Evolutionary conservation across 1,140 invertebrate species (phyloP), one percentile per base, ranked within the genome.

Genomic region (Teleopsis dalmanni): DNA sequence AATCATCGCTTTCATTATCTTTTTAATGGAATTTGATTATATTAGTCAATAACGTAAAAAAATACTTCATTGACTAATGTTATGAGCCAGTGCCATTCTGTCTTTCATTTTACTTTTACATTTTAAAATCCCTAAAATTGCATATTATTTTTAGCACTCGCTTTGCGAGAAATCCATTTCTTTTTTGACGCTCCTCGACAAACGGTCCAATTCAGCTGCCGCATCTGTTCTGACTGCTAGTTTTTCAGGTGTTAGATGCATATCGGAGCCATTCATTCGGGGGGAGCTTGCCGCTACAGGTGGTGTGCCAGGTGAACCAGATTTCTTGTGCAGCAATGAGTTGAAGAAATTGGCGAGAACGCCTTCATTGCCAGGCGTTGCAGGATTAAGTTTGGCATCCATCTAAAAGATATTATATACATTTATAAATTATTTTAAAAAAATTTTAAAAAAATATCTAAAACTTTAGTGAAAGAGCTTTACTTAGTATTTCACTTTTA

Each of bases 311-410:
- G 81, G 77, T 40, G 71, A 73, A 14, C 83, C 85, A n/a, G 84
- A 82, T 72, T 93, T 94, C 78, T 97, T 96, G 72, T 87, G 88
- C 56, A 98, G 79, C 58, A 98, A 74, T 53, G 92, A 96, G 77
- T 97, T 98, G 77, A 98, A 98, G 78, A 98, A 98, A 73, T 92
- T 97, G 7, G 94, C 94, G 52, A 98, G 73, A 33, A 98, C 93
- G 45, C 94, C 91, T 77, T 98, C 95, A 47, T 88, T 88, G 43
- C 83, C 82, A 4, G 85, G 80, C 31, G 82, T 78, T 49, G 78
- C 76, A 16, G 75, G 71, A 45, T 77, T 77, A 50, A 81, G 77
- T 51, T 78, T 75, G 47, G 81, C 78, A 70, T 90, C 87, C 60
- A 87, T 74, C n/a, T n/a, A 82, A 88, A 64, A 44, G 42, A 38